phyloP scores from a whole-genome alignment of 2,888 invertebrate genomes.

The Panopea generosa region DNA sequence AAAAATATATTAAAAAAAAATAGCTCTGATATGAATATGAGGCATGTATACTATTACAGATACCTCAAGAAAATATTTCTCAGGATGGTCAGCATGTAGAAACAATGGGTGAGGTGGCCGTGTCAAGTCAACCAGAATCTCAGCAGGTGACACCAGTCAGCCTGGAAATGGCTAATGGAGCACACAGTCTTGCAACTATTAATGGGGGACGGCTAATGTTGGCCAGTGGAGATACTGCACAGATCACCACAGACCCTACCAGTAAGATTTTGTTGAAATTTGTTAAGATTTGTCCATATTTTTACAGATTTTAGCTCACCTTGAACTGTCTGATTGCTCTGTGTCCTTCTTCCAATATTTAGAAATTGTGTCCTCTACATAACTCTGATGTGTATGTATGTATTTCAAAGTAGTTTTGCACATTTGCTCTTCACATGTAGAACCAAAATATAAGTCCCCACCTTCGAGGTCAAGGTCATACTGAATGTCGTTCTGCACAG shows the following conservation, averaged over 20 bases:
- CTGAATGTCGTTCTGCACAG: no score
- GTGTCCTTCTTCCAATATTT: no score
- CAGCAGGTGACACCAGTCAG: constrained; percentile 12
- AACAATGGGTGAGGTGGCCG: constrained; percentile 88
- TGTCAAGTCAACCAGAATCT: constrained; percentile 61
- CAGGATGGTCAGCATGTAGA: constrained; percentile 79
- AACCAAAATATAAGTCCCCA: no score
- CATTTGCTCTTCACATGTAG: no score
- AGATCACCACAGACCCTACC: constrained; percentile 50
- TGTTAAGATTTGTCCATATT: no score
- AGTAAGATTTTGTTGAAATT: constrained; percentile 44
- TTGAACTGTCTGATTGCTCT: no score
- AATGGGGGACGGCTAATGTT: constrained; percentile 95
- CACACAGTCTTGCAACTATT: constrained; percentile 89
- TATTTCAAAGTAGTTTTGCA: no score
- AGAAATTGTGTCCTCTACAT: no score
- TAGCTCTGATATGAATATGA: background rate
- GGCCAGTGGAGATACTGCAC: constrained; percentile 91
- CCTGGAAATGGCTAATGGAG: constrained; percentile 38
- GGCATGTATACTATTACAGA: constrained; percentile 18
- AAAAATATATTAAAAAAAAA: no score
- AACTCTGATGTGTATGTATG: no score
- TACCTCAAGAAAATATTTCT: constrained; percentile 41
- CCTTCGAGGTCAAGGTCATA: no score
- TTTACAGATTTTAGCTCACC: background rate